Conservation (phyloP, 1,140 invertebrate species). For the Nymphalis io region DNA sequence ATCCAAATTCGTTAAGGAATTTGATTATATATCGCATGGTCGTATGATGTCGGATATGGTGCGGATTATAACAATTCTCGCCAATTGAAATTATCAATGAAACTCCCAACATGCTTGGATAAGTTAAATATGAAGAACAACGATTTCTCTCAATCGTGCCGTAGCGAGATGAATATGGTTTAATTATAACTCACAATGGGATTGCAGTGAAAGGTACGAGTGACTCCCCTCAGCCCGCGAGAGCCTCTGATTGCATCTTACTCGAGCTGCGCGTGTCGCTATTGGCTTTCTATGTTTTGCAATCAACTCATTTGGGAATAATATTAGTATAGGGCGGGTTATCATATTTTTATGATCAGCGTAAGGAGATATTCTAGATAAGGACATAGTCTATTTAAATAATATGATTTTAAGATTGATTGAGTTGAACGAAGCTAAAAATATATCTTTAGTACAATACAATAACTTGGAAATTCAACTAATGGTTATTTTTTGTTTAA, state of each 20-base stretch:
- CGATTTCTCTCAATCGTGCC: neutral
- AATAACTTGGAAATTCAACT: too few species aligned
- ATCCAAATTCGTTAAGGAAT: too few species aligned
- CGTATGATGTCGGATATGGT: too few species aligned
- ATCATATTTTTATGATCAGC: neutral
- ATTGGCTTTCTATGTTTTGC: conserved; percentile 8
- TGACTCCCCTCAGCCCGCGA: neutral
- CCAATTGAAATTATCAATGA: neutral
- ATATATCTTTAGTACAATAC: too few species aligned
- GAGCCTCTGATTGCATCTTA: conserved; percentile 6
- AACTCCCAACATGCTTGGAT: neutral
- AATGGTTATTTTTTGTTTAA: too few species aligned
- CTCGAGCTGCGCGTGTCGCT: conserved; percentile 6
- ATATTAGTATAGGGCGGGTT: neutral
- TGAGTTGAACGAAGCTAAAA: too few species aligned
- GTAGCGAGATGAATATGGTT: conserved; percentile 4
- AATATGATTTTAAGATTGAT: too few species aligned
- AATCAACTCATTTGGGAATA: neutral
- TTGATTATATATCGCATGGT: too few species aligned
- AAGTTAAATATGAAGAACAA: neutral
- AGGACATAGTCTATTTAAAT: neutral
- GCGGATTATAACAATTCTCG: too few species aligned
- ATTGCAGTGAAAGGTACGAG: conserved; percentile 3
- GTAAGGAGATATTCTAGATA: neutral
- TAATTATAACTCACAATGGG: conserved; percentile 11